Conservation (phyloP, 2,797 vertebrate genomes). For the Odontamblyopus rebecca region DNA sequence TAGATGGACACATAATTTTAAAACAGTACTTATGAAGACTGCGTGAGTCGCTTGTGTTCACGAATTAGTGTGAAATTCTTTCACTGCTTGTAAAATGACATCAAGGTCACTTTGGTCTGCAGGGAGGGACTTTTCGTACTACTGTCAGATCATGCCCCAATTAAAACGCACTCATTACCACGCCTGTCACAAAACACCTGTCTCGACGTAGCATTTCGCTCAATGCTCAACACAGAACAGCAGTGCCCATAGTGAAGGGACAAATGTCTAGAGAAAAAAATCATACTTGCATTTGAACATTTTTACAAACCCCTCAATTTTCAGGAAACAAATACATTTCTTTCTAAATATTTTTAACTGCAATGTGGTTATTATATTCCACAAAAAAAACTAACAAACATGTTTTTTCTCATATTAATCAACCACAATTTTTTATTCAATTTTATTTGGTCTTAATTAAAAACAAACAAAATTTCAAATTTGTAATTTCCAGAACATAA, state of each 20-base stretch:
- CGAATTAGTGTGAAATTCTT: conserved; percentile 51
- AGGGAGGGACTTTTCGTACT: conserved; percentile 19
- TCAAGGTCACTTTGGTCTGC: conserved; percentile 25
- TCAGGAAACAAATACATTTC: conserved; percentile 37
- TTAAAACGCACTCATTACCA: conserved; percentile 26
- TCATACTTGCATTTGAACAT: conserved; percentile 21
- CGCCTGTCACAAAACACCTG: conserved; percentile 20
- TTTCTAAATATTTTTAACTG: conserved; percentile 38
- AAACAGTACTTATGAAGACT: conserved; percentile 19
- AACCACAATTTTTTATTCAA: too few relatives aligned
- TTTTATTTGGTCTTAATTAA: too few relatives aligned
- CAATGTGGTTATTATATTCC: conserved; percentile 26
- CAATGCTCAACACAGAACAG: conserved; percentile 7
- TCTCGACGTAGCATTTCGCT: conserved; percentile 8
- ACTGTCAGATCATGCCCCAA: conserved; percentile 21
- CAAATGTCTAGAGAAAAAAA: conserved; percentile 42
- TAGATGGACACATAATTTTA: conserved; percentile 18
- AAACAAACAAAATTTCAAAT: too few relatives aligned
- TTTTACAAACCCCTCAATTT: conserved; percentile 14
- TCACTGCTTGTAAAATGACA: conserved; percentile 47
- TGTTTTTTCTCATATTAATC: too few relatives aligned
- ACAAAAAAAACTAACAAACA: too few relatives aligned
- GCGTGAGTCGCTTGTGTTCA: conserved; percentile 28
- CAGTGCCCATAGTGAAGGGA: conserved; percentile 20
- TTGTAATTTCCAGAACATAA: too few relatives aligned